Evolutionary conservation across 2,797 vertebrate genomes (phyloP), one percentile per base, ranked within the genome.

Genomic region (Characodon lateralis): DNA sequence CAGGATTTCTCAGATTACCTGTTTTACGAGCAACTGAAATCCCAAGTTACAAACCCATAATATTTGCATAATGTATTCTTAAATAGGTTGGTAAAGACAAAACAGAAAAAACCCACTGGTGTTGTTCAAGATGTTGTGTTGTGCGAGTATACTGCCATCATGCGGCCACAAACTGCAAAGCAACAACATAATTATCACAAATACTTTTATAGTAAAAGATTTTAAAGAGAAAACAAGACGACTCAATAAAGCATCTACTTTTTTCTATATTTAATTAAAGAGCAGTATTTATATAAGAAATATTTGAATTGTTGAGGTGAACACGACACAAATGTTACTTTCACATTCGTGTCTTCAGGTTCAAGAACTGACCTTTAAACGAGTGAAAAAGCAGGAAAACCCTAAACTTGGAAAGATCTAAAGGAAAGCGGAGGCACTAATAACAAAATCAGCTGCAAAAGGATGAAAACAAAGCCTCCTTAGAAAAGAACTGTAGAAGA

Each of bases 81-180:
- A 39, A 56, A n/a, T 43, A 6, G 28, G n/a, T 7, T 71, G 20
- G 56, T 77, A 12, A 26, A 77, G 24, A 16, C 22, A 56, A 39
- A 39, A 20, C 20, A 51, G 48, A 43, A 28, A 48, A 59, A 16
- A 59, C 14, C 35, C 63, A 39, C 2, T 51, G 7, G 6, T 10
- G 2, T 65, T 22, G 31, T 13, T 31, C 22, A 58, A 6, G 2
- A 13, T 1, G 1, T 9, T 39, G 31, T 61, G 41, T 50, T 55
- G 1, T 55, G 81, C 83, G 46, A 35, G 8, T 77, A 12, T 66
- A 66, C 3, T 65, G 87, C 91, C 91, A 85, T n/a, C 89, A 0
- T 18, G 83, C 76, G 93, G 90, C 43, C 63, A 78, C 35, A 80
- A 39, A 1, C 2, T 56, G 24, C 2, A 8, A 0, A 24, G 50